These are phyloP conservation scores for Mesoligia furuncula DNA, from an alignment of 2,888 invertebrate genomes.

Conservation along the genomic window DNA sequence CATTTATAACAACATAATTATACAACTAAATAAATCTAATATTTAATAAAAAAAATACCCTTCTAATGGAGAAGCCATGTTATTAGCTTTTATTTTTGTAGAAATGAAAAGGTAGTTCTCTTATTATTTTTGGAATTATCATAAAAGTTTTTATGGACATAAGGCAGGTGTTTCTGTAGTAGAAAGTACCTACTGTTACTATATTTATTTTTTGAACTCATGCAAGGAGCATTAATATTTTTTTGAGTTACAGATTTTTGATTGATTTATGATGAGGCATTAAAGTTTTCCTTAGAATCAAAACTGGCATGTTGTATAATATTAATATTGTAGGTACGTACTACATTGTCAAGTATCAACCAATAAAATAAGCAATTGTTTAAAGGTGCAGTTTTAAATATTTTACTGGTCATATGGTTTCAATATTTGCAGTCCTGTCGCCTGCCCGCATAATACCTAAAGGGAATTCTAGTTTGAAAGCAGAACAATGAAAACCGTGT, in stretches of 20 bases:
- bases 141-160: background rate
- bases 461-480: constrained; percentile 57
- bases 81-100: no score
- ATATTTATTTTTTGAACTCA: background rate
- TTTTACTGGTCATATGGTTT: constrained; percentile 34
- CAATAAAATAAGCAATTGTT: constrained; percentile 1
- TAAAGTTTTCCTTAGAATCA: background rate
- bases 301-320: no score
- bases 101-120: no score
- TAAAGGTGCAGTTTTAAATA: constrained; percentile 11
- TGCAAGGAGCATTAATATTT: no score
- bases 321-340: background rate
- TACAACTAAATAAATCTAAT: background rate
- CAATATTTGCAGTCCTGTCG: constrained; percentile 56
- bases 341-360: background rate
- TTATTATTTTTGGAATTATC: background rate
- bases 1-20: background rate
- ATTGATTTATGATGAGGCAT: no score
- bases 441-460: constrained; percentile 49
- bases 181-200: background rate
- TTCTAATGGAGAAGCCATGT: no score
- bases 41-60: background rate
- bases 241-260: background rate
- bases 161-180: background rate
- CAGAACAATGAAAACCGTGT: constrained; percentile 58